Conservation (phyloP, 2,113 vertebrate species). For the Alectura lathami region DNA sequence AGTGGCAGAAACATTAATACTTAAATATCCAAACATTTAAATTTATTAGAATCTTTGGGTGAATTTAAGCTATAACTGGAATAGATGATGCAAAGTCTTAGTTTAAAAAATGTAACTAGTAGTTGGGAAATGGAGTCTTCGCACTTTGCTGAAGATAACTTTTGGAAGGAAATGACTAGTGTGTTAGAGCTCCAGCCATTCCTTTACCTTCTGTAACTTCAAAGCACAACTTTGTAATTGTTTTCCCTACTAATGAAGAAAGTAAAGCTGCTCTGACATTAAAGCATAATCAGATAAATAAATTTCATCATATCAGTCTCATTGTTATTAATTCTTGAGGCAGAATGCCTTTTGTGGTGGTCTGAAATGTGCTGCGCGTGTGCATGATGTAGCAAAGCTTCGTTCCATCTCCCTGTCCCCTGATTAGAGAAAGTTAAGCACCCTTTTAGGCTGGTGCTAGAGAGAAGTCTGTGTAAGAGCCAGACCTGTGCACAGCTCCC, state of each 20-base stretch:
- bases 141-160: not conserved
- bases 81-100: not conserved
- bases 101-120: not conserved
- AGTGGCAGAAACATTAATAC: not conserved
- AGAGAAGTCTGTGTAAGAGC: not conserved
- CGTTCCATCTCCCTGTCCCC: not conserved
- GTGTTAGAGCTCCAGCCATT: not conserved
- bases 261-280: not conserved
- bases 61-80: not conserved
- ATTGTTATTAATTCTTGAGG: not conserved
- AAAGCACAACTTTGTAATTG: not conserved
- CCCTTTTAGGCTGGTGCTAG: not conserved
- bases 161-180: not conserved
- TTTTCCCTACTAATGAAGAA: not conserved
- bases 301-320: not conserved
- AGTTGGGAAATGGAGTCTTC: not conserved
- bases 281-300: not conserved
- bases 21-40: not conserved
- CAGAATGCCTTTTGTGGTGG: not conserved
- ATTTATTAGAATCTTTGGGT: not conserved
- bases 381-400: not conserved
- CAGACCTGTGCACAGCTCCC: not conserved
- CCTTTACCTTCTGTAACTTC: too few relatives aligned
- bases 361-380: not conserved
- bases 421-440: not conserved